These are phyloP conservation scores for Panopea generosa DNA, from an alignment of 2,888 invertebrate species.

Conservation along the genomic window DNA sequence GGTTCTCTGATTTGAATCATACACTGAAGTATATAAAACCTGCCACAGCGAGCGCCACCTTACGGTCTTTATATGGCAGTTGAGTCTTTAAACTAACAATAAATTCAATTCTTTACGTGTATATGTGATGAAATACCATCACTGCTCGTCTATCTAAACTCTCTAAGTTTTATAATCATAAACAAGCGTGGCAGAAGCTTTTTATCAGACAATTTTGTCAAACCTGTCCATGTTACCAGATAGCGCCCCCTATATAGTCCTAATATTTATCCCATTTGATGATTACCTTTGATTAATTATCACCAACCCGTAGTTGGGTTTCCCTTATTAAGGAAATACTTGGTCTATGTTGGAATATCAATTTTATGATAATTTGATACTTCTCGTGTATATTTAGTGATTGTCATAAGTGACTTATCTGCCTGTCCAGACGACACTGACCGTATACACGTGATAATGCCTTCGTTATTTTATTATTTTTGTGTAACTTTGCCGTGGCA, in stretches of 20 bases:
- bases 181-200: constrained; percentile 38
- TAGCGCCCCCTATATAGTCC: constrained; percentile 23
- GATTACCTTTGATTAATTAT: constrained; percentile 43
- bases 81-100: no score
- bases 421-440: no score
- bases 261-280: constrained; percentile 40
- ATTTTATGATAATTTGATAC: constrained; percentile 5
- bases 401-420: background rate
- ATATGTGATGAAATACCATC: no score
- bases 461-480: no score
- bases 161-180: constrained; percentile 16
- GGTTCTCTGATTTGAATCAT: no score
- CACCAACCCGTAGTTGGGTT: background rate
- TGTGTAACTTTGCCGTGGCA: no score
- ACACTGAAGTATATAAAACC: no score
- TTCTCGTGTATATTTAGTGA: background rate
- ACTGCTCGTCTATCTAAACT: constrained; percentile 1
- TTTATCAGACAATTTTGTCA: constrained; percentile 37
- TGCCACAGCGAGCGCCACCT: no score
- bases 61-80: no score
- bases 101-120: no score
- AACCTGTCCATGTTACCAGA: constrained; percentile 26
- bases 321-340: background rate
- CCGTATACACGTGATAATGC: no score
- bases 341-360: background rate